These are phyloP conservation scores for Cheiracanthium punctorium DNA, from an alignment of 2,888 invertebrate genomes.

Conservation along the genomic window DNA sequence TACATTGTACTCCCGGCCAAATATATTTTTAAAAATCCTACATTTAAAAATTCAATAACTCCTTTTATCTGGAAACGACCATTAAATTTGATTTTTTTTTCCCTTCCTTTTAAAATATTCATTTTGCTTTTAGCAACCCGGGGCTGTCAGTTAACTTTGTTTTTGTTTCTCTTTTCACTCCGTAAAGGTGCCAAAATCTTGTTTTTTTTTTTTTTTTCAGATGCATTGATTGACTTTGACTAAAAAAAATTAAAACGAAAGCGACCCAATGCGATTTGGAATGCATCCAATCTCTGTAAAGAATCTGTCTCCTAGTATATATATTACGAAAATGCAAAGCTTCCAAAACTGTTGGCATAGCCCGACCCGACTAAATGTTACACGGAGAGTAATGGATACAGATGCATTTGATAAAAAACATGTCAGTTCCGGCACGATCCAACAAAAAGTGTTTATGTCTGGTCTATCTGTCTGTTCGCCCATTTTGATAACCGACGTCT, in stretches of 20 bases:
- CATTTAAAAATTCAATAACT: background rate
- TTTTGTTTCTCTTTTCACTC: background rate
- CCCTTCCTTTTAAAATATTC: background rate
- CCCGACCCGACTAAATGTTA: too few species aligned
- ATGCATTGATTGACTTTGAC: conserved; percentile 5
- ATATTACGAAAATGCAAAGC: background rate
- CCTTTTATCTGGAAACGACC: background rate
- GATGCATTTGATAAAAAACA: too few species aligned
- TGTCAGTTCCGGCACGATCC: too few species aligned
- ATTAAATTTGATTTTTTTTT: background rate
- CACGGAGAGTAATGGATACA: too few species aligned
- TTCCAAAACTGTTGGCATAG: conserved; percentile 3
- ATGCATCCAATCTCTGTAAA: background rate
- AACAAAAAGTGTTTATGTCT: too few species aligned
- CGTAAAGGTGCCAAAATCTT: background rate
- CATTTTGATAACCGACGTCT: too few species aligned
- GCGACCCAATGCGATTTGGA: background rate
- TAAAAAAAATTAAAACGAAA: background rate
- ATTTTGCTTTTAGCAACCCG: background rate
- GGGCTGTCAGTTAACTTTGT: background rate
- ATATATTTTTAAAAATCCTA: too few species aligned
- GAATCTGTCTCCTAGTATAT: background rate
- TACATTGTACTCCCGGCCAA: too few species aligned
- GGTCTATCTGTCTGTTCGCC: too few species aligned
- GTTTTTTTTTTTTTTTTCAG: background rate